Evolutionary conservation across 2,888 invertebrate species (phyloP).

Genomic region (Dryococelus australis): DNA sequence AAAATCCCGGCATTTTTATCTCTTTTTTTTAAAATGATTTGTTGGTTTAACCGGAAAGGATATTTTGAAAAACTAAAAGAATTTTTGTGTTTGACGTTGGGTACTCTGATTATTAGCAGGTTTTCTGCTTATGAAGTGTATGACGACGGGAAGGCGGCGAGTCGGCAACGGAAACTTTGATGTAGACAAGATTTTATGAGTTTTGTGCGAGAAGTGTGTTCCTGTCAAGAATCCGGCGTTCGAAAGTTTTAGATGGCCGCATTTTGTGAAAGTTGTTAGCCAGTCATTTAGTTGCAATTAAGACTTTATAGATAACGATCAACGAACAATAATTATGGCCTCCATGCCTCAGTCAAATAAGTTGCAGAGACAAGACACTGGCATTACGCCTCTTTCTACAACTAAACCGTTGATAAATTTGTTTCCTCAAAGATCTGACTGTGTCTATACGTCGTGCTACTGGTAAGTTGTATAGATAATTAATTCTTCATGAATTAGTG

Average conservation of each 20-base stretch:
- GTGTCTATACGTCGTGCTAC: slow-evolving; percentile 86
- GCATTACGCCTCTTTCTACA: slow-evolving; percentile 41
- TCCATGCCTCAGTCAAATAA: slow-evolving; percentile 41
- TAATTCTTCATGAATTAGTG: slow-evolving; percentile 45
- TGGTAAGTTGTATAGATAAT: slow-evolving; percentile 67
- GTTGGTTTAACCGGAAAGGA: no score
- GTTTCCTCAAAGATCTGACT: slow-evolving; percentile 63
- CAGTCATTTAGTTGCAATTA: not conserved
- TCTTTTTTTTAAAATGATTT: no score
- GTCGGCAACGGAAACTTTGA: no score
- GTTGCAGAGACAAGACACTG: slow-evolving; percentile 45
- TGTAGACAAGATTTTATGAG: not conserved
- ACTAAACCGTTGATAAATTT: slow-evolving; percentile 43
- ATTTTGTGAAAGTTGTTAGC: not conserved
- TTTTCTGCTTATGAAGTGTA: no score
- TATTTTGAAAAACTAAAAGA: no score
- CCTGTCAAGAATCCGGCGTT: not conserved
- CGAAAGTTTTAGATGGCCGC: not conserved
- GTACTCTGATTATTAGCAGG: no score
- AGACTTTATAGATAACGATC: not conserved
- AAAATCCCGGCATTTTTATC: no score
- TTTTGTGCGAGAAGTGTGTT: not conserved
- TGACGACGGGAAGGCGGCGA: no score
- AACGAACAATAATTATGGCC: slow-evolving; percentile 37
- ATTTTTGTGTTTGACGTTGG: no score